A percentile compares a stretch with the other conserved stretches of the same genome.
phyloP scores from a whole-genome alignment of 2,797 vertebrate genomes.

The Fistularia commersonii region DNA sequence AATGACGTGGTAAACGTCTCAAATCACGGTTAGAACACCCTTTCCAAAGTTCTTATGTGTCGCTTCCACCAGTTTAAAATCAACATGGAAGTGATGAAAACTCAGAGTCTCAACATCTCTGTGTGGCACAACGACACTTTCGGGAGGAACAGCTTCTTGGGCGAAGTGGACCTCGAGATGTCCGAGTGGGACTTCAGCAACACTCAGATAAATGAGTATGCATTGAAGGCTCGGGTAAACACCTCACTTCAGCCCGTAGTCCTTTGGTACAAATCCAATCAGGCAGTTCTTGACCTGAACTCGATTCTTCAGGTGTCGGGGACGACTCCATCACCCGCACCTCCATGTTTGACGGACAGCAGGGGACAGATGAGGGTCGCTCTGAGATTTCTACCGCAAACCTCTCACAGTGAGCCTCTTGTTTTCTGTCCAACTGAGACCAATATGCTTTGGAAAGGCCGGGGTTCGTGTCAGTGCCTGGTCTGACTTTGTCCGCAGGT shows the following conservation, averaged over 20 bases:
- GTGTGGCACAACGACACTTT: slow-evolving; percentile 93
- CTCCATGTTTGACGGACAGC: slow-evolving; percentile 58
- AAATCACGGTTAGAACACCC: neutral
- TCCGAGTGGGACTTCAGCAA: slow-evolving; percentile 87
- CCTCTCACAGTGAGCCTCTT: slow-evolving; percentile 68
- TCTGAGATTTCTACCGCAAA: slow-evolving; percentile 82
- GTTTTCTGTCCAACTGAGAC: too few relatives aligned
- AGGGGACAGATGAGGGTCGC: slow-evolving; percentile 87
- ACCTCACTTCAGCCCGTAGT: neutral
- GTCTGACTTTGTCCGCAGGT: slow-evolving; percentile 54
- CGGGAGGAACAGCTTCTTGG: slow-evolving; percentile 89
- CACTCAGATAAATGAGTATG: slow-evolving; percentile 84
- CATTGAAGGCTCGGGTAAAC: slow-evolving; percentile 83
- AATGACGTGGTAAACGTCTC: neutral
- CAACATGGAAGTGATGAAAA: slow-evolving; percentile 73
- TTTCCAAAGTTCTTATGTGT: neutral
- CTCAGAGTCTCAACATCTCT: slow-evolving; percentile 83
- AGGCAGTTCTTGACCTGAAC: neutral
- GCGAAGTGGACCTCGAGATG: slow-evolving; percentile 87
- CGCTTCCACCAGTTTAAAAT: slow-evolving; percentile 81
- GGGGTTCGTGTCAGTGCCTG: neutral
- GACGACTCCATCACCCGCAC: slow-evolving; percentile 44
- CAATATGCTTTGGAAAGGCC: neutral
- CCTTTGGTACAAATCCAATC: neutral
- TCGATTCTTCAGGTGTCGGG: slow-evolving; percentile 27